phyloP scores from a whole-genome alignment of 2,888 invertebrate species.

The Pantelozetes paolii region DNA sequence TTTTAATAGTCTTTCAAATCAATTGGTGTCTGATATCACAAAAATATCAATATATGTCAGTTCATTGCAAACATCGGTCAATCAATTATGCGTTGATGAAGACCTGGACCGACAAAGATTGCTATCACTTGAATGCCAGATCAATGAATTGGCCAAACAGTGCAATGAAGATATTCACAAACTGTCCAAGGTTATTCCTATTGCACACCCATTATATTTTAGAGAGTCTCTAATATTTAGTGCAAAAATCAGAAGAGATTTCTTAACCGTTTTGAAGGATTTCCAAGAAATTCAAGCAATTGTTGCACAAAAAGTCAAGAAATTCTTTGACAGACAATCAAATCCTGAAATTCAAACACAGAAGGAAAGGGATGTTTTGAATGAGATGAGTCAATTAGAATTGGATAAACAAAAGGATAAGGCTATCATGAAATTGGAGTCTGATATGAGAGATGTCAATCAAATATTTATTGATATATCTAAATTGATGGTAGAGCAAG shows the following conservation, averaged over 20 bases:
- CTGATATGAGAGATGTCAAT: slow-evolving; percentile 88
- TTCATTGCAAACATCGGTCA: slow-evolving; percentile 90
- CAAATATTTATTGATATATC: slow-evolving; percentile 96
- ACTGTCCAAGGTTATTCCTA: neutral
- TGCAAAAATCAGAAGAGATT: slow-evolving; percentile 85
- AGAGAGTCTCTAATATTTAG: slow-evolving; percentile 78
- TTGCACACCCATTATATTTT: slow-evolving; percentile 39
- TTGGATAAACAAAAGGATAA: slow-evolving; percentile 82
- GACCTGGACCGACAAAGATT: slow-evolving; percentile 82
- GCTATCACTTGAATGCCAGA: slow-evolving; percentile 87
- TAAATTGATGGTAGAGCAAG: slow-evolving; percentile 88
- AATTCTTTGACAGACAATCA: slow-evolving; percentile 60
- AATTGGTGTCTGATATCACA: slow-evolving; percentile 11
- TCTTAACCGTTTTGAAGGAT: slow-evolving; percentile 77
- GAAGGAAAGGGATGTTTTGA: slow-evolving; percentile 58
- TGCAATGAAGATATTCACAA: neutral
- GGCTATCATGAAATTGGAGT: slow-evolving; percentile 84
- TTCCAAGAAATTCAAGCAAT: slow-evolving; percentile 75
- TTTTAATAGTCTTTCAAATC: neutral
- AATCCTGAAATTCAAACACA: slow-evolving; percentile 43
- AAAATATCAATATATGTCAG: slow-evolving; percentile 56
- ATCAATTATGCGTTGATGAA: slow-evolving; percentile 81
- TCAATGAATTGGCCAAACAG: slow-evolving; percentile 78
- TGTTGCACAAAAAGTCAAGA: slow-evolving; percentile 85
- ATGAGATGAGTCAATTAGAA: slow-evolving; percentile 73